Evolutionary conservation across 2,113 vertebrate species (phyloP).

Genomic region (Carollia perspicillata): DNA sequence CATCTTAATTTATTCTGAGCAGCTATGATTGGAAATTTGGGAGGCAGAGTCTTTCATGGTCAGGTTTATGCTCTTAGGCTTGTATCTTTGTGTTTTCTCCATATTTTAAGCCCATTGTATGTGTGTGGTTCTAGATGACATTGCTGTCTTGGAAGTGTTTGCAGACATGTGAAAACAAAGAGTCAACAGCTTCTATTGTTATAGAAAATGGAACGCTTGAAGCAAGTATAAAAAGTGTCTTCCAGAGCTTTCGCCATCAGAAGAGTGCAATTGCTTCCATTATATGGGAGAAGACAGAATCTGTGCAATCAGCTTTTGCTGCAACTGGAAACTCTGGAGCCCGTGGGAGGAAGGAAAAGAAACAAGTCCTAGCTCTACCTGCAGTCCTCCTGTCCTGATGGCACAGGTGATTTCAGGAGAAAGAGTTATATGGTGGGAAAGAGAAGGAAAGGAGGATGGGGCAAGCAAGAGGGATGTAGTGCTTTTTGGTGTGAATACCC

Average conservation of each 20-base stretch:
- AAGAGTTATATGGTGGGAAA: not conserved
- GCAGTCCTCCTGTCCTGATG: not conserved
- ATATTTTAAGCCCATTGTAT: not conserved
- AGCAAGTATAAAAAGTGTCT: not conserved
- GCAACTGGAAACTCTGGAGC: not conserved
- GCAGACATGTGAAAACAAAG: not conserved
- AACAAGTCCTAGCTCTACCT: not conserved
- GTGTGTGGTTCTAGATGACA: not conserved
- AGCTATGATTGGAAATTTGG: not conserved
- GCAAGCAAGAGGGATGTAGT: not conserved
- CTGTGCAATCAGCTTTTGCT: not conserved
- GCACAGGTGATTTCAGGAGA: not conserved
- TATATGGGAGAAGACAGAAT: not conserved
- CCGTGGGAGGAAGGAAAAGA: not conserved
- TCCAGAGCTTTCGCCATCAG: not conserved
- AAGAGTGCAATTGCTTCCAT: not conserved
- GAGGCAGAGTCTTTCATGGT: not conserved
- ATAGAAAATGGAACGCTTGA: conserved; percentile 13
- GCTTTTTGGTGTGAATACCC: not conserved
- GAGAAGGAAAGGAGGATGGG: not conserved
- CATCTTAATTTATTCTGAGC: not conserved
- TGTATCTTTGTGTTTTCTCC: not conserved
- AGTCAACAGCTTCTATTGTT: not conserved
- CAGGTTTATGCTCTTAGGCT: not conserved
- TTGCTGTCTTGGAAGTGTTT: not conserved